A percentile compares a stretch with the other conserved stretches of the same genome.
Evolutionary conservation across 2,888 invertebrate species (phyloP).

Genomic region (Ferdinandea cuprea): DNA sequence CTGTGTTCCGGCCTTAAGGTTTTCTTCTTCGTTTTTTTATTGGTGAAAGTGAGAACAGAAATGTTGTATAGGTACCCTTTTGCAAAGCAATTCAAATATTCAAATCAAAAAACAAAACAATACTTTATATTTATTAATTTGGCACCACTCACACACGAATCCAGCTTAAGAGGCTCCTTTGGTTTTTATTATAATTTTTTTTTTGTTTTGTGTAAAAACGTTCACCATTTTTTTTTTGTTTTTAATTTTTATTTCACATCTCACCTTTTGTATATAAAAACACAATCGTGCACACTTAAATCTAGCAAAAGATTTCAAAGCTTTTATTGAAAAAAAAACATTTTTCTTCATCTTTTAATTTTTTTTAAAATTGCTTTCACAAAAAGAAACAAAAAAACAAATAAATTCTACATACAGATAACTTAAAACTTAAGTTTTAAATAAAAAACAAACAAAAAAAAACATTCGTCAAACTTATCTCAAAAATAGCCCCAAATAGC

Average conservation of each 20-base stretch:
- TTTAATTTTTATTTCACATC: background rate
- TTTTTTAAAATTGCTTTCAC: slow-evolving; percentile 22
- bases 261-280: slow-evolving; percentile 28
- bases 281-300: slow-evolving; percentile 17
- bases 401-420: slow-evolving; percentile 25
- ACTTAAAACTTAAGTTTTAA: slow-evolving; percentile 24
- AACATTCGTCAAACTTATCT: slow-evolving; percentile 65
- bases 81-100: too few relatives aligned
- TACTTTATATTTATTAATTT: background rate
- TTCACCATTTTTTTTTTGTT: background rate
- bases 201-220: slow-evolving; percentile 1
- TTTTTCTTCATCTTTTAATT: slow-evolving; percentile 17
- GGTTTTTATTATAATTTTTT: background rate
- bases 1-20: background rate
- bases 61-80: too few relatives aligned
- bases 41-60: too few relatives aligned
- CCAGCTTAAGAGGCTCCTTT: background rate
- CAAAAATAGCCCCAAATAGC: slow-evolving; percentile 82
- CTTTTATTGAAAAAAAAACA: background rate
- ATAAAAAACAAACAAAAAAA: slow-evolving; percentile 40
- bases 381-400: too few relatives aligned
- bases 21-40: background rate
- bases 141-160: background rate
- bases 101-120: background rate
- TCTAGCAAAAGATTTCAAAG: background rate